Evolutionary conservation across 2,797 vertebrate genomes (phyloP).

Genomic region (Sebastes trivittatus): DNA sequence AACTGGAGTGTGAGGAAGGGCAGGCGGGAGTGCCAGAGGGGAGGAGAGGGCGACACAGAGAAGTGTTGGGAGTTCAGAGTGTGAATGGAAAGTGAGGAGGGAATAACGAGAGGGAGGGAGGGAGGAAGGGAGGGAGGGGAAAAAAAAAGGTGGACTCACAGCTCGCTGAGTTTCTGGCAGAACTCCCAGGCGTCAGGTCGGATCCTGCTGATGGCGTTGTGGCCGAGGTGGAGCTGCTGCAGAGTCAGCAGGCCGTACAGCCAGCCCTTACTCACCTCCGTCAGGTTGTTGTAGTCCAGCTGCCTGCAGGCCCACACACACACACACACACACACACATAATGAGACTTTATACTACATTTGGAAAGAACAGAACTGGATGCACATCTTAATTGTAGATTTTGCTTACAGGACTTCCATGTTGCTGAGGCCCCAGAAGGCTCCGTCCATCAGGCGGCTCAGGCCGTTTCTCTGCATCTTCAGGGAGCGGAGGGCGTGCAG

Average conservation of each 20-base stretch:
- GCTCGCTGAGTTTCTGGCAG: slow-evolving; percentile 95
- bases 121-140: too few species aligned
- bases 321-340: slow-evolving; percentile 22
- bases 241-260: slow-evolving; percentile 95
- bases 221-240: slow-evolving; percentile 93
- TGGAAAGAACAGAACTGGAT: neutral
- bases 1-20: slow-evolving; percentile 65
- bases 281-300: slow-evolving; percentile 96
- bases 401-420: slow-evolving; percentile 94
- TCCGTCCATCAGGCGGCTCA: slow-evolving; percentile 93
- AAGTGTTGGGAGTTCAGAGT: slow-evolving; percentile 69
- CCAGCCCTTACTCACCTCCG: slow-evolving; percentile 96
- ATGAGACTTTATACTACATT: neutral
- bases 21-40: slow-evolving; percentile 44
- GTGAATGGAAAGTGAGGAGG: slow-evolving; percentile 61
- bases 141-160: slow-evolving; percentile 85
- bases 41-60: slow-evolving; percentile 51
- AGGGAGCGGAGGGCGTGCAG: slow-evolving; percentile 90
- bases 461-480: slow-evolving; percentile 91
- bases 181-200: slow-evolving; percentile 96
- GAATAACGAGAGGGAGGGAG: slow-evolving; percentile 7
- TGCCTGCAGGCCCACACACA: slow-evolving; percentile 82
- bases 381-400: too few species aligned
- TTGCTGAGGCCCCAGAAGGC: slow-evolving; percentile 96
- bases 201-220: slow-evolving; percentile 94